Percentiles rank a stretch among this genome's conserved stretches.
Conservation (phyloP, 2,888 invertebrate genomes). For the Perizoma flavofasciatum region DNA sequence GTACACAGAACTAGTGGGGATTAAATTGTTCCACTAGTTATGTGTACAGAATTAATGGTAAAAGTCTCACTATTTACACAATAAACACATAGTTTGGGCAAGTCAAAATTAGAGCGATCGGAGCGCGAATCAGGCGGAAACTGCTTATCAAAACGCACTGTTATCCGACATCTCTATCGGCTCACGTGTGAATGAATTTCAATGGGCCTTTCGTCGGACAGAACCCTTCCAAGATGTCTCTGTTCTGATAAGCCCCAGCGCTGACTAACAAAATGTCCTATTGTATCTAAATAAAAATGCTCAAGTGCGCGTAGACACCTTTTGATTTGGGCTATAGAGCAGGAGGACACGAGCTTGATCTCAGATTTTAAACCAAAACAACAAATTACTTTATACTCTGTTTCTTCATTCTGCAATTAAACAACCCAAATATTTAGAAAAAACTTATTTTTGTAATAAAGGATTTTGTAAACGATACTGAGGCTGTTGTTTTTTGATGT, state of each 20-base stretch:
- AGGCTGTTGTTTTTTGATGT: too few species aligned
- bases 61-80: too few species aligned
- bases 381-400: background rate
- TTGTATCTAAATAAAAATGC: constrained; percentile 69
- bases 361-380: background rate
- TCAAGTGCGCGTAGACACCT: constrained; percentile 54
- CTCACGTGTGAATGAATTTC: constrained; percentile 69
- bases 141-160: constrained; percentile 36
- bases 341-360: constrained; percentile 4
- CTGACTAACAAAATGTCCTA: constrained; percentile 76
- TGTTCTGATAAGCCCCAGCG: constrained; percentile 64
- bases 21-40: too few species aligned
- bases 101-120: constrained; percentile 24
- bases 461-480: too few species aligned
- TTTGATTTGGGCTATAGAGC: constrained; percentile 50
- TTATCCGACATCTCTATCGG: constrained; percentile 51
- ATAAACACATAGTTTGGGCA: constrained; percentile 5
- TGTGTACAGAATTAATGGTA: too few species aligned
- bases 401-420: too few species aligned
- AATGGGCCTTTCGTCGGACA: constrained; percentile 63
- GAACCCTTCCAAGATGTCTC: constrained; percentile 64
- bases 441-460: too few species aligned
- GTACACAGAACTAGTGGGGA: too few species aligned
- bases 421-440: too few species aligned
- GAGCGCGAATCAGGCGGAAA: constrained; percentile 41